These are phyloP conservation scores for Odobenus rosmarus DNA, from an alignment of 2,113 vertebrate species.

Conservation along the genomic window DNA sequence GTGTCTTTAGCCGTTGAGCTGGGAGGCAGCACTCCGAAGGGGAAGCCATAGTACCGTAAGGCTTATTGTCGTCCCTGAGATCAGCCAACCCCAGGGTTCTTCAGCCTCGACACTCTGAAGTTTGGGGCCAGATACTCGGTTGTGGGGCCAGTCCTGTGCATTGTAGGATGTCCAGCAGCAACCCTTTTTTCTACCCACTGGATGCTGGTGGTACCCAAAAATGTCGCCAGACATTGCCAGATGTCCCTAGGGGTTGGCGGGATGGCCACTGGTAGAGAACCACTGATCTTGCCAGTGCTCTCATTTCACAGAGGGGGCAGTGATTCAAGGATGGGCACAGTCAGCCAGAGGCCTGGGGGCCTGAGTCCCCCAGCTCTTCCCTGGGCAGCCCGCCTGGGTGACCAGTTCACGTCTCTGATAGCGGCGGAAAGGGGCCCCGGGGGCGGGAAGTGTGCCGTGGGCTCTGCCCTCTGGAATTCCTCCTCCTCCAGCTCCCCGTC, in stretches of 20 bases:
- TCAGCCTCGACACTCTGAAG: background rate
- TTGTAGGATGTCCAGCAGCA: background rate
- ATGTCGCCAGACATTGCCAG: background rate
- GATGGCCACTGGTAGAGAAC: background rate
- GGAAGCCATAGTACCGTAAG: no score
- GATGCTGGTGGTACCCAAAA: fast-evolving
- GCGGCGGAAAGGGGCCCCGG: fast-evolving
- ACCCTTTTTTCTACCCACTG: background rate
- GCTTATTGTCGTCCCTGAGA: background rate
- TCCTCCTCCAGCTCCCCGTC: background rate
- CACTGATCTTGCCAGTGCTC: fast-evolving
- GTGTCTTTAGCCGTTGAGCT: background rate
- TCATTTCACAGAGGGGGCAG: background rate
- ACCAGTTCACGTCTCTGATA: background rate
- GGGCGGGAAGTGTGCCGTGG: fast-evolving
- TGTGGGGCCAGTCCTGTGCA: background rate
- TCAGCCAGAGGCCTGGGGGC: background rate
- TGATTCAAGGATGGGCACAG: background rate
- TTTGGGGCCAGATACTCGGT: background rate
- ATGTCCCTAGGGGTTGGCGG: background rate
- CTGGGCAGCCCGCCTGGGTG: background rate
- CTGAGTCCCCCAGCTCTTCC: background rate
- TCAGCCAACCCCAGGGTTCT: background rate
- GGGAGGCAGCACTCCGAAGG: background rate
- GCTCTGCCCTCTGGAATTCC: background rate